Conservation (phyloP, 1,140 invertebrate species). For the Cotesia vestalis region DNA sequence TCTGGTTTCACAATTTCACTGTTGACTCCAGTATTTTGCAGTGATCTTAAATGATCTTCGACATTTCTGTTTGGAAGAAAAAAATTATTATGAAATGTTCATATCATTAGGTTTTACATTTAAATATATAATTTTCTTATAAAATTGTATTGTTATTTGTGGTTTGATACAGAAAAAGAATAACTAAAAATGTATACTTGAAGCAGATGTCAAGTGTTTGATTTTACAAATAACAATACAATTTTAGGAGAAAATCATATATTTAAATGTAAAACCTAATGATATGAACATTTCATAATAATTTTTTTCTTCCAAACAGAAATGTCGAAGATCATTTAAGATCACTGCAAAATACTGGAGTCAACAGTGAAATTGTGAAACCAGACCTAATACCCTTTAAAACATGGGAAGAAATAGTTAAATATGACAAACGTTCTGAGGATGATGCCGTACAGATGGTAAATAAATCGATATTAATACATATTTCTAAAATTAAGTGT, state of each 20-base stretch:
- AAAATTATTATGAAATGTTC: background rate
- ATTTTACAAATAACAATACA: background rate
- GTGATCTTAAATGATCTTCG: background rate
- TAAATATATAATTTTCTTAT: background rate
- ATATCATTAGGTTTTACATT: background rate
- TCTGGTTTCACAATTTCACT: background rate
- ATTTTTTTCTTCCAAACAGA: background rate
- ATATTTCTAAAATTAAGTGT: background rate
- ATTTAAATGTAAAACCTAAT: background rate
- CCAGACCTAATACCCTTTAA: background rate
- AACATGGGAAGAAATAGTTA: background rate
- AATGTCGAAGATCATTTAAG: background rate
- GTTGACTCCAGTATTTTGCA: background rate
- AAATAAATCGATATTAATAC: background rate
- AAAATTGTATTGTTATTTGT: background rate
- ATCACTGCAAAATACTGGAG: background rate
- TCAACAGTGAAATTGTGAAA: background rate
- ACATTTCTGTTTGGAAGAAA: background rate
- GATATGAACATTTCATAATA: background rate
- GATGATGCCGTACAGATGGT: background rate
- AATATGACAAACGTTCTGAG: background rate
- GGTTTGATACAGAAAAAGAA: background rate
- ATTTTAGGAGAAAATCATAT: background rate
- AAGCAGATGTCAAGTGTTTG: background rate
- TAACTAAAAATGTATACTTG: background rate